Conservation (phyloP, 2,113 vertebrate genomes). For the Anser cygnoides region DNA sequence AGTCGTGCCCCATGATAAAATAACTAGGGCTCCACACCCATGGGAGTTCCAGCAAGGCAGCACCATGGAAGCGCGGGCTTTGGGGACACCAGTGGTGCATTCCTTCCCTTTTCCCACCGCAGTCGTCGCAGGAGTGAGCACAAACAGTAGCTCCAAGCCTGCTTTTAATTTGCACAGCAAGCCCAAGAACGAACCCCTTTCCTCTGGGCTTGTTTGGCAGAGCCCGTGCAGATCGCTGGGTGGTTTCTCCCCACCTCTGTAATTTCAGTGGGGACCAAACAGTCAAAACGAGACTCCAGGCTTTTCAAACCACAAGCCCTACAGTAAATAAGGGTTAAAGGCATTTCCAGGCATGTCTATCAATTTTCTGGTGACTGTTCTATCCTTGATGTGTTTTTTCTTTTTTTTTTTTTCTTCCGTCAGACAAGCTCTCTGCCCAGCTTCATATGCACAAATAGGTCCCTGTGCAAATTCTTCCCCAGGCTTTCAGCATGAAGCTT, state of each 20-base stretch:
- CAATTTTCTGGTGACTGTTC: conserved; percentile 33
- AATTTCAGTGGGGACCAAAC: background rate
- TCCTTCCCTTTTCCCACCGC: background rate
- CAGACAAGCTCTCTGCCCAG: background rate
- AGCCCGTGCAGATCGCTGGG: background rate
- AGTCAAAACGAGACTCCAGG: background rate
- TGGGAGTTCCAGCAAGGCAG: background rate
- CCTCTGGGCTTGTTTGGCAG: background rate
- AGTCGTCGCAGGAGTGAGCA: rapidly evolving
- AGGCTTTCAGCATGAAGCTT: background rate
- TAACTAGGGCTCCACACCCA: background rate
- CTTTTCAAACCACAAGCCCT: conserved; percentile 19
- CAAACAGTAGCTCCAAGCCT: background rate
- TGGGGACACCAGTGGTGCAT: rapidly evolving
- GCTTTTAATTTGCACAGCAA: background rate
- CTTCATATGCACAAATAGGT: background rate
- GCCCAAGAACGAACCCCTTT: background rate
- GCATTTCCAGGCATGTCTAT: conserved; percentile 44
- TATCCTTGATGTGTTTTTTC: background rate
- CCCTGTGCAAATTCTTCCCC: background rate
- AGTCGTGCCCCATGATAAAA: background rate
- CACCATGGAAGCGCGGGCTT: background rate
- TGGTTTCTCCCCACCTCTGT: conserved; percentile 19
- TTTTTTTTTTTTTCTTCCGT: no score
- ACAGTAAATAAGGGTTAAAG: conserved; percentile 35